phyloP scores from a whole-genome alignment of 2,797 vertebrate species.

The Catamblyrhynchus diadema region DNA sequence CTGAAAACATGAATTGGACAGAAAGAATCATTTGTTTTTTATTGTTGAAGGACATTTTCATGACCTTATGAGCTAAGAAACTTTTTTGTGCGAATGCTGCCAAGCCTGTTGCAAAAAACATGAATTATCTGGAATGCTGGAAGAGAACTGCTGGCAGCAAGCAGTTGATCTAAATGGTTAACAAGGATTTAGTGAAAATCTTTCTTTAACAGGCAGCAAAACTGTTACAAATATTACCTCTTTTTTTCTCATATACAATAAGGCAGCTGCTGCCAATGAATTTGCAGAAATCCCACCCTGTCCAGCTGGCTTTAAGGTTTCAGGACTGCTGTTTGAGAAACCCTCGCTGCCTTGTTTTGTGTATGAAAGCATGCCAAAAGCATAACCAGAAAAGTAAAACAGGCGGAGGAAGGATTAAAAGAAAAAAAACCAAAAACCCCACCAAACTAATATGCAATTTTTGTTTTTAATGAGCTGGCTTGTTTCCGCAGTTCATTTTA shows the following conservation, averaged over 20 bases:
- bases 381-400: slow-evolving; percentile 5
- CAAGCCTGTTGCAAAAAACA: slow-evolving; percentile 66
- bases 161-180: slow-evolving; percentile 48
- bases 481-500: neutral
- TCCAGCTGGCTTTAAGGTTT: neutral
- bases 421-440: neutral
- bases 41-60: slow-evolving; percentile 73
- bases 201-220: neutral
- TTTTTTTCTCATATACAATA: neutral
- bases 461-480: neutral
- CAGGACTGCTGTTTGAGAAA: neutral
- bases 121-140: slow-evolving; percentile 65
- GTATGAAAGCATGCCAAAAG: neutral
- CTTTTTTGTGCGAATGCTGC: slow-evolving; percentile 57
- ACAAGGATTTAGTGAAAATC: slow-evolving; percentile 8
- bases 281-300: neutral
- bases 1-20: slow-evolving; percentile 64
- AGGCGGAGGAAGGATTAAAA: neutral
- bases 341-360: neutral
- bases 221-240: neutral
- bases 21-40: slow-evolving; percentile 69
- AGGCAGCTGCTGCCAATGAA: neutral
- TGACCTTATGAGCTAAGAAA: slow-evolving; percentile 73
- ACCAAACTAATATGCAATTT: neutral
- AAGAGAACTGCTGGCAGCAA: slow-evolving; percentile 31